Conservation (phyloP, 2,888 invertebrate species). For the Alentia gelatinosa region DNA sequence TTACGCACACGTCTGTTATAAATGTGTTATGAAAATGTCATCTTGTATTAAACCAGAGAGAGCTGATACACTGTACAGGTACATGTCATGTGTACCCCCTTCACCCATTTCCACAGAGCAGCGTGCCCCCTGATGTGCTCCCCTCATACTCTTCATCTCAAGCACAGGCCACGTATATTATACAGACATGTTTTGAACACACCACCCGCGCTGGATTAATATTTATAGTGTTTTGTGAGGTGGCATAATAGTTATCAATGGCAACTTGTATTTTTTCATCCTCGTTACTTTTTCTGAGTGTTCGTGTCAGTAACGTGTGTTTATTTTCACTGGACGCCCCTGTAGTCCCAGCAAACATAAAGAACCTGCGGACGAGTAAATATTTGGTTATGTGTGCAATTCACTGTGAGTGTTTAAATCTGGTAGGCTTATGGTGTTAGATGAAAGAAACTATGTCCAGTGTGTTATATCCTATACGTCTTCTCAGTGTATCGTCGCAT, state of each 20-base stretch:
- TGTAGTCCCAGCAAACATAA: not conserved
- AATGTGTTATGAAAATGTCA: no score
- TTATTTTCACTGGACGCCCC: not conserved
- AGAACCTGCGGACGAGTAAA: not conserved
- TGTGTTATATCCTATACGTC: not conserved
- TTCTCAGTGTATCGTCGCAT: not conserved
- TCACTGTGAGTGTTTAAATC: not conserved
- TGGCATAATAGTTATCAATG: constrained; percentile 1
- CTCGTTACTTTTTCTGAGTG: not conserved
- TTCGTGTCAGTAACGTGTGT: not conserved
- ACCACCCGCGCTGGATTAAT: not conserved
- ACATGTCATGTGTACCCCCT: no score
- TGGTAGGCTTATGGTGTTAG: not conserved
- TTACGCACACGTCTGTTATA: no score
- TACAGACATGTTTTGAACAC: not conserved
- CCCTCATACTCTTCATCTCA: not conserved
- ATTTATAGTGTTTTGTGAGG: not conserved
- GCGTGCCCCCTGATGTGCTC: no score
- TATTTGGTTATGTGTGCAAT: constrained; percentile 7
- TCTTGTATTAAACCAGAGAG: no score
- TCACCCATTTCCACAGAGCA: no score
- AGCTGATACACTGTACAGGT: not conserved
- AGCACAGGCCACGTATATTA: not conserved
- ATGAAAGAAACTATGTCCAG: not conserved
- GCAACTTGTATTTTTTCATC: not conserved